Percentiles rank a stretch among this genome's conserved stretches.
phyloP scores from a whole-genome alignment of 2,113 vertebrate genomes.

The Ciconia maguari region DNA sequence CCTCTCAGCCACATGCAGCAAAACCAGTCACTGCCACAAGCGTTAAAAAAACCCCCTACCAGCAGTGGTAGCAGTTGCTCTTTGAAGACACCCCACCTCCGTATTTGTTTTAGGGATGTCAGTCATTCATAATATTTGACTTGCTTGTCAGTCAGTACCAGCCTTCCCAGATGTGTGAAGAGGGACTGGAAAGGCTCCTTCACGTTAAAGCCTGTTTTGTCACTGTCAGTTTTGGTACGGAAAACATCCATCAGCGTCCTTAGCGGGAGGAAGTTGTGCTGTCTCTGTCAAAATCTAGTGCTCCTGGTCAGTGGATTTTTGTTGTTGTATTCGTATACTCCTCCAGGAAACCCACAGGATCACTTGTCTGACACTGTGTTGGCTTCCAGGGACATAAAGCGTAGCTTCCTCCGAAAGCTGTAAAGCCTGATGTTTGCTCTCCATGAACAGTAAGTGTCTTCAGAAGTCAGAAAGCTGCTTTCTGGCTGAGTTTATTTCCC shows the following conservation, averaged over 20 bases:
- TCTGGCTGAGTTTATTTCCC: not conserved
- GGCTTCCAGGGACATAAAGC: not conserved
- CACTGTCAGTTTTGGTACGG: slow-evolving; percentile 67
- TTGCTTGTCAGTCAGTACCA: slow-evolving; percentile 55
- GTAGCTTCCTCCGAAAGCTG: not conserved
- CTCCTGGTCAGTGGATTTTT: slow-evolving; percentile 20
- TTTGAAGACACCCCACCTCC: not conserved
- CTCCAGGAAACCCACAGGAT: not conserved
- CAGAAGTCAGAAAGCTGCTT: not conserved
- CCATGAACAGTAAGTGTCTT: not conserved
- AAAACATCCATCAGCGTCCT: slow-evolving; percentile 65
- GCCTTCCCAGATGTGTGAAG: slow-evolving; percentile 34
- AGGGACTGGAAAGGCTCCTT: slow-evolving; percentile 16
- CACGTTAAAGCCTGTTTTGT: slow-evolving; percentile 39
- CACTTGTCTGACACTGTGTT: not conserved
- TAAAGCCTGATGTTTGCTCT: not conserved
- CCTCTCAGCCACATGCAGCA: not conserved
- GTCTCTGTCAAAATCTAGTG: slow-evolving; percentile 49
- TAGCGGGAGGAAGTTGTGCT: slow-evolving; percentile 38
- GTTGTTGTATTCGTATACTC: not conserved
- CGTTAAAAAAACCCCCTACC: not conserved
- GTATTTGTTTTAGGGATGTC: slow-evolving; percentile 44
- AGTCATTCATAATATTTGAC: slow-evolving; percentile 13
- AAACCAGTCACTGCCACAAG: not conserved
- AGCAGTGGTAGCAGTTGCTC: not conserved